Conservation (phyloP, 1,140 invertebrate genomes). For the Trigoniulus corallinus region DNA sequence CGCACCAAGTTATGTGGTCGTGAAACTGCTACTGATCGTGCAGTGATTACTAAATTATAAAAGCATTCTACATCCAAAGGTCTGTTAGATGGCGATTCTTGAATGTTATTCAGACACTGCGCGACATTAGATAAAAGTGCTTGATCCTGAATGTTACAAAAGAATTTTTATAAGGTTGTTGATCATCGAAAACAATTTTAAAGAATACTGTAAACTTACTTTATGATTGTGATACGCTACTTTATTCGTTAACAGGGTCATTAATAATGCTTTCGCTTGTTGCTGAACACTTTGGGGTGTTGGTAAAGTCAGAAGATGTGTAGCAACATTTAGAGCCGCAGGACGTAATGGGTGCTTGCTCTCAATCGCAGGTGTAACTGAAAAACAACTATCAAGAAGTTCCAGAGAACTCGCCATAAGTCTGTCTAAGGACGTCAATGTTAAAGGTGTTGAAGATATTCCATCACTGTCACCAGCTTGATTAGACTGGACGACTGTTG, state of each 20-base stretch:
- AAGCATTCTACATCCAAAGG: constrained; percentile 80
- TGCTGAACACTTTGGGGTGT: constrained; percentile 60
- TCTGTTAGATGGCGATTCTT: constrained; percentile 31
- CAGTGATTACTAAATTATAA: constrained; percentile 66
- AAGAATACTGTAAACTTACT: constrained; percentile 18
- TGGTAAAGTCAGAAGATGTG: constrained; percentile 61
- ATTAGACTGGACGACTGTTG: constrained; percentile 3
- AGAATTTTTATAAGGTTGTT: constrained; percentile 1
- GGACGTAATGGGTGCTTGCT: constrained; percentile 18
- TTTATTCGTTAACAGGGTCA: constrained; percentile 54
- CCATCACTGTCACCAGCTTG: constrained; percentile 10
- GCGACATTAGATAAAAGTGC: constrained; percentile 58
- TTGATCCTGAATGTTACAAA: constrained; percentile 44
- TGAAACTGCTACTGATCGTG: constrained; percentile 64
- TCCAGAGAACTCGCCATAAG: constrained; percentile 54
- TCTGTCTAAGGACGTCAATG: constrained; percentile 30
- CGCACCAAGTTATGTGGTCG: constrained; percentile 65
- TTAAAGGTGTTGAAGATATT: constrained; percentile 16
- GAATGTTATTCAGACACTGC: constrained; percentile 44
- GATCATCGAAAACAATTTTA: neutral
- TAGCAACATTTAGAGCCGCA: constrained; percentile 52
- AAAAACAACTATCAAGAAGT: constrained; percentile 51
- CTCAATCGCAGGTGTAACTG: constrained; percentile 17
- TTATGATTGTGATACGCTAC: constrained; percentile 69
- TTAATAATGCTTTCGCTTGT: constrained; percentile 49